phyloP scores from a whole-genome alignment of 2,113 vertebrate genomes.

The Cyanoderma ruficeps region DNA sequence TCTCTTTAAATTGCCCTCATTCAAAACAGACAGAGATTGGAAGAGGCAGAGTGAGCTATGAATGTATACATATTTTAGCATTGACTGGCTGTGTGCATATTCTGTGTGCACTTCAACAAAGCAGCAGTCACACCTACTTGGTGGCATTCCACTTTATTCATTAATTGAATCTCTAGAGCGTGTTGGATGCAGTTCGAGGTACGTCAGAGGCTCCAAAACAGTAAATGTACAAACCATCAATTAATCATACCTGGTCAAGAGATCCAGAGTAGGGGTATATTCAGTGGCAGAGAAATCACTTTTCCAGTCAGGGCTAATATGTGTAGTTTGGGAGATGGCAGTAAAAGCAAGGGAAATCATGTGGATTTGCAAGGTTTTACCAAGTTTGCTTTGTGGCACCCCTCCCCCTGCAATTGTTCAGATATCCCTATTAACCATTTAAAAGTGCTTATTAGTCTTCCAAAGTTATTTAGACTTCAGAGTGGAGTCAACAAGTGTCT shows the following conservation, averaged over 20 bases:
- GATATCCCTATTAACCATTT: conserved; percentile 28
- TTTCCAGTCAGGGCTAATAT: neutral
- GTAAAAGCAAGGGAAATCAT: neutral
- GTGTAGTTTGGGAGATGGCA: neutral
- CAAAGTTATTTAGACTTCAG: conserved; percentile 37
- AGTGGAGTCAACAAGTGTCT: conserved; percentile 28
- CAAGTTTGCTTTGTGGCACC: conserved; percentile 1
- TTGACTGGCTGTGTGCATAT: neutral
- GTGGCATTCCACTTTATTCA: neutral
- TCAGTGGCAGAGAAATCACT: neutral
- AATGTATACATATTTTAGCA: neutral
- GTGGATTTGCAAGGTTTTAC: neutral
- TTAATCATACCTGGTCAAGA: neutral
- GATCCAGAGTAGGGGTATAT: neutral
- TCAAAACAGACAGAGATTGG: neutral
- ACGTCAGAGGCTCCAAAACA: neutral
- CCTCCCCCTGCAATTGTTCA: neutral
- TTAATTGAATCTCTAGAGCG: neutral
- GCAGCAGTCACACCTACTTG: neutral
- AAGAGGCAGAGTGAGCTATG: neutral
- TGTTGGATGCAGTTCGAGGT: neutral
- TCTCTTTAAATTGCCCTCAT: neutral
- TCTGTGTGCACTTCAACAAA: neutral
- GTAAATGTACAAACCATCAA: neutral
- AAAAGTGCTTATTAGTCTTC: conserved; percentile 45